These are phyloP conservation scores for Oryzaephilus surinamensis DNA, from an alignment of 1,140 invertebrate genomes.

Conservation along the genomic window DNA sequence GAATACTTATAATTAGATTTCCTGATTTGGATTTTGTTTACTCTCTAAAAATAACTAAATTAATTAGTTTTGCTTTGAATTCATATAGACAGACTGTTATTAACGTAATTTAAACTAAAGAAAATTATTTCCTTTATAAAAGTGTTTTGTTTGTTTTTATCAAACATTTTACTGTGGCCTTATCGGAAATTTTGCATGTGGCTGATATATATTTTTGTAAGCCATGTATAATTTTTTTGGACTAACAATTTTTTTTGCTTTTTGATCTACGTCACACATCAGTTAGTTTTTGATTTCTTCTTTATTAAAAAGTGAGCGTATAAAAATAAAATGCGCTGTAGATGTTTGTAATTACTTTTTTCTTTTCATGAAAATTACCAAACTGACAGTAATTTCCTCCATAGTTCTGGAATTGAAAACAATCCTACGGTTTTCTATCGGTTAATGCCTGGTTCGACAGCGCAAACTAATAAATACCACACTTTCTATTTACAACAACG, in stretches of 20 bases:
- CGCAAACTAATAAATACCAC: constrained; percentile 91
- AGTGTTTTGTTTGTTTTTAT: neutral
- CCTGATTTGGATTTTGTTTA: no score
- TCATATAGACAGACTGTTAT: no score
- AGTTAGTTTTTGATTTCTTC: constrained; percentile 3
- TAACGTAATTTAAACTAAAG: no score
- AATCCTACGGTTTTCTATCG: constrained; percentile 92
- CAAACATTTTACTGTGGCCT: neutral
- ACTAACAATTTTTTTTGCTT: constrained; percentile 23
- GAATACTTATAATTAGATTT: no score
- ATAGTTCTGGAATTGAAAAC: constrained; percentile 89
- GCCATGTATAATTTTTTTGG: constrained; percentile 27
- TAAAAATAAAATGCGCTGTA: no score
- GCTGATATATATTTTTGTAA: constrained; percentile 35
- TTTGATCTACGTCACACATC: constrained; percentile 28
- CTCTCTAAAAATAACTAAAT: no score
- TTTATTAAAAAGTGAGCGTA: no score
- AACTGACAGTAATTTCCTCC: constrained; percentile 23
- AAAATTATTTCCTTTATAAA: no score
- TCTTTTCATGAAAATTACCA: constrained; percentile 4
- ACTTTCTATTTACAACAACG: constrained; percentile 92
- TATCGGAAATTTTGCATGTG: constrained; percentile 28
- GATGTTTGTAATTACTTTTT: no score
- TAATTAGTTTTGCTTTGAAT: no score
- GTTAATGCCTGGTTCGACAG: constrained; percentile 86